Evolutionary conservation across 2,113 vertebrate species (phyloP).

Genomic region (Anoplopoma fimbria): DNA sequence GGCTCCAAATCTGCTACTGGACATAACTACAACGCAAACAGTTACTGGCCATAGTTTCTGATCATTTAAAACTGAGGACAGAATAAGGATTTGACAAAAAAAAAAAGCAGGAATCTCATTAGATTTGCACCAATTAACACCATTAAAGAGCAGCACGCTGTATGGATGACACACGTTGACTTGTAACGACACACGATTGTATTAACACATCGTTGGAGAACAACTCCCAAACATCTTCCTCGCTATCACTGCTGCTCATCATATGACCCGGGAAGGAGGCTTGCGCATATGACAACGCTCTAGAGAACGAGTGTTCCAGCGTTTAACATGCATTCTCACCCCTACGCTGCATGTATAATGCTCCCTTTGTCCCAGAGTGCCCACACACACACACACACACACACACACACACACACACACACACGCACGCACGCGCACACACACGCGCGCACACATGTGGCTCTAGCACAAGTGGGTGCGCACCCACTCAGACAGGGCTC

Average conservation of each 20-base stretch:
- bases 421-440: slow-evolving; percentile 35
- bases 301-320: slow-evolving; percentile 72
- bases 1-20: background rate
- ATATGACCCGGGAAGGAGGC: slow-evolving; percentile 72
- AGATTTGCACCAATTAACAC: background rate
- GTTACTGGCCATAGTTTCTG: background rate
- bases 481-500: slow-evolving; percentile 51
- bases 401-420: slow-evolving; percentile 39
- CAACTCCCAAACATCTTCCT: slow-evolving; percentile 9
- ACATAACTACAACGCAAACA: background rate
- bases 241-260: slow-evolving; percentile 59
- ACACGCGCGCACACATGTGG: slow-evolving; percentile 30
- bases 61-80: background rate
- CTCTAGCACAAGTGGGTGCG: slow-evolving; percentile 8
- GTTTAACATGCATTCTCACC: slow-evolving; percentile 46
- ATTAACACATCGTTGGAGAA: background rate
- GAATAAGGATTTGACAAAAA: background rate
- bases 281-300: slow-evolving; percentile 73
- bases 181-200: background rate
- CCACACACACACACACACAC: slow-evolving; percentile 19
- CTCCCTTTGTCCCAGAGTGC: slow-evolving; percentile 72
- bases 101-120: background rate
- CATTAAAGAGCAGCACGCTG: background rate
- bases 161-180: background rate
- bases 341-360: slow-evolving; percentile 70